A percentile compares a stretch with the other conserved stretches of the same genome.
Evolutionary conservation across 92 coral and sea anemone species (phyloP).

Genomic region (Phenganax stokvisi): DNA sequence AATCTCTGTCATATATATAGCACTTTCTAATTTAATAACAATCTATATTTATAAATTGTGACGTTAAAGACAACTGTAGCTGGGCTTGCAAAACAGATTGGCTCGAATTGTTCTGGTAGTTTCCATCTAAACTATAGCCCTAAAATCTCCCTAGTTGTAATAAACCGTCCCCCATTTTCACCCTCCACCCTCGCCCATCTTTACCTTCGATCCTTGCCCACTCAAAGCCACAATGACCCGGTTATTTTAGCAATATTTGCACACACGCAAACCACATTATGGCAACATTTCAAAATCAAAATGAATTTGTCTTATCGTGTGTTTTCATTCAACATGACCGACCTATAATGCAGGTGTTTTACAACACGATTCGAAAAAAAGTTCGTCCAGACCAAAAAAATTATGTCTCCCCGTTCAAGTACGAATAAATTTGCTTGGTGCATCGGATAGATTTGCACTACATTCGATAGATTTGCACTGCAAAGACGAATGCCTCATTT

Average conservation of each 20-base stretch:
- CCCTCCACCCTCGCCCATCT: background rate
- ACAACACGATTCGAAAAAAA: background rate
- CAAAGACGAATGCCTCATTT: background rate
- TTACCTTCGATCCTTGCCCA: background rate
- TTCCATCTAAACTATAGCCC: too few relatives aligned
- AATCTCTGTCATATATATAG: too few relatives aligned
- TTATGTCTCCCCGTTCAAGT: background rate
- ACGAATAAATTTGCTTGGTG: background rate
- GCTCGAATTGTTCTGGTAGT: too few relatives aligned
- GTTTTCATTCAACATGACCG: slow-evolving; percentile 2
- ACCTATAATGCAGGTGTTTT: slow-evolving; percentile 3
- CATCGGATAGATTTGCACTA: background rate
- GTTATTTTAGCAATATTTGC: background rate
- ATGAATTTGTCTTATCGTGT: slow-evolving; percentile 21
- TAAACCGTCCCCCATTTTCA: too few relatives aligned
- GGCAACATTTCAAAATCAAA: slow-evolving; percentile 2
- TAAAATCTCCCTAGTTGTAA: too few relatives aligned
- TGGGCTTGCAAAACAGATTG: too few relatives aligned
- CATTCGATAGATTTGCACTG: background rate
- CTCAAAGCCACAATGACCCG: background rate
- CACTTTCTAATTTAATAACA: too few relatives aligned
- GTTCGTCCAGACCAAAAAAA: background rate
- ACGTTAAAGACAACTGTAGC: too few relatives aligned
- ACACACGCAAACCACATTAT: slow-evolving; percentile 21
- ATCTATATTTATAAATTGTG: too few relatives aligned